phyloP scores from a whole-genome alignment of 2,113 vertebrate species.

The Rafetus swinhoei region DNA sequence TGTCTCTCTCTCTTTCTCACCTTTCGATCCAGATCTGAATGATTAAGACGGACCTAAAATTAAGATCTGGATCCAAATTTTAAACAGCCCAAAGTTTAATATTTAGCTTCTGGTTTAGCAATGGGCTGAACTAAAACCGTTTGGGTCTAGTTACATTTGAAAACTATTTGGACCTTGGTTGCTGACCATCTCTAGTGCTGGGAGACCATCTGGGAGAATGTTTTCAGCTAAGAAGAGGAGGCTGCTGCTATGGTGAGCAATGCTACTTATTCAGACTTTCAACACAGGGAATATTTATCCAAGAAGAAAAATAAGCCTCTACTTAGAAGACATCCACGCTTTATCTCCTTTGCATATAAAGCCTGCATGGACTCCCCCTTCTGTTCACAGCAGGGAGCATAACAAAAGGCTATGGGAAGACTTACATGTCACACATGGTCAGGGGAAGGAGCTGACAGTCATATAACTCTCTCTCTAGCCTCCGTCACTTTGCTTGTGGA shows the following conservation, averaged over 20 bases:
- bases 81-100: background rate
- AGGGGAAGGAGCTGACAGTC: background rate
- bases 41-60: background rate
- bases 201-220: background rate
- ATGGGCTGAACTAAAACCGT: background rate
- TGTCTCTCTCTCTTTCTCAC: background rate
- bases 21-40: background rate
- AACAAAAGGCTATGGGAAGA: background rate
- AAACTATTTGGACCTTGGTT: background rate
- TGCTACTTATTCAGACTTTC: background rate
- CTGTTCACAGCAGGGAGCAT: background rate
- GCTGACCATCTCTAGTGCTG: background rate
- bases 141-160: background rate
- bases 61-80: background rate
- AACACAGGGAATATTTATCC: background rate
- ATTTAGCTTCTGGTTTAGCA: background rate
- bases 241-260: background rate
- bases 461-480: background rate
- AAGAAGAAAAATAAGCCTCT: background rate
- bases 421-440: background rate
- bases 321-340: background rate
- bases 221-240: background rate
- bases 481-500: background rate
- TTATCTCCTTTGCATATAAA: background rate
- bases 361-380: background rate